Evolutionary conservation across 2,797 vertebrate genomes (phyloP).

Genomic region (Nannoperca obscura): DNA sequence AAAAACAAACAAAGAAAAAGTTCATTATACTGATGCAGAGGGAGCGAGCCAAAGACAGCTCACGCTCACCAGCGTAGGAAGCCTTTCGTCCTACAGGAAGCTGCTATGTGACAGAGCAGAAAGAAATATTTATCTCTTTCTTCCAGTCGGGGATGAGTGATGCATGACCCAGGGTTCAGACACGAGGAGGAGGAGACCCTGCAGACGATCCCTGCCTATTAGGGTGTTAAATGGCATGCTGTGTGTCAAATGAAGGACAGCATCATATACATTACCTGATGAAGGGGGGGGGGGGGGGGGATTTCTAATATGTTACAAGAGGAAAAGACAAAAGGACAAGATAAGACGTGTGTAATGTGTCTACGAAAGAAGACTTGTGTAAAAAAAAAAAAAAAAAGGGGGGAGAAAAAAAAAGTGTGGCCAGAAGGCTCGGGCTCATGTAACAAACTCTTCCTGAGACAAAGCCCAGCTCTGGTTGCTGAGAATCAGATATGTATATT

Average conservation of each 20-base stretch:
- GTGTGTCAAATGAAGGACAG: slow-evolving; percentile 69
- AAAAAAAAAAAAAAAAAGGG: slow-evolving; percentile 32
- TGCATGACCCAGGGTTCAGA: slow-evolving; percentile 72
- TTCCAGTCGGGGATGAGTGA: slow-evolving; percentile 74
- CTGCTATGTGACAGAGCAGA: slow-evolving; percentile 76
- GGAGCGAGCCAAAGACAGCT: slow-evolving; percentile 43
- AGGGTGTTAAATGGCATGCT: slow-evolving; percentile 77
- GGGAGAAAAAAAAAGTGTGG: slow-evolving; percentile 55
- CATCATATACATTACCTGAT: slow-evolving; percentile 67
- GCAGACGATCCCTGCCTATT: slow-evolving; percentile 60
- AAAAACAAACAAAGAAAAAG: not conserved
- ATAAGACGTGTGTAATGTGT: slow-evolving; percentile 68
- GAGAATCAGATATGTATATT: slow-evolving; percentile 80
- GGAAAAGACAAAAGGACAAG: slow-evolving; percentile 64
- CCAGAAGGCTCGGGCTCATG: slow-evolving; percentile 69
- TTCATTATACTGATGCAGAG: slow-evolving; percentile 46
- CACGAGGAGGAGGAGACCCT: slow-evolving; percentile 57
- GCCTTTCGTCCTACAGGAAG: slow-evolving; percentile 74
- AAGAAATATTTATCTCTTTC: slow-evolving; percentile 83
- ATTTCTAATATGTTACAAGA: slow-evolving; percentile 59
- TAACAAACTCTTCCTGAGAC: slow-evolving; percentile 69
- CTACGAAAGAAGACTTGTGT: slow-evolving; percentile 52
- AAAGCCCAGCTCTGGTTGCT: slow-evolving; percentile 76
- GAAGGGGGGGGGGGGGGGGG: slow-evolving; percentile 26
- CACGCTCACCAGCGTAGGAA: slow-evolving; percentile 63